Conservation (phyloP, 1,140 invertebrate genomes). For the Conus ventricosus region DNA sequence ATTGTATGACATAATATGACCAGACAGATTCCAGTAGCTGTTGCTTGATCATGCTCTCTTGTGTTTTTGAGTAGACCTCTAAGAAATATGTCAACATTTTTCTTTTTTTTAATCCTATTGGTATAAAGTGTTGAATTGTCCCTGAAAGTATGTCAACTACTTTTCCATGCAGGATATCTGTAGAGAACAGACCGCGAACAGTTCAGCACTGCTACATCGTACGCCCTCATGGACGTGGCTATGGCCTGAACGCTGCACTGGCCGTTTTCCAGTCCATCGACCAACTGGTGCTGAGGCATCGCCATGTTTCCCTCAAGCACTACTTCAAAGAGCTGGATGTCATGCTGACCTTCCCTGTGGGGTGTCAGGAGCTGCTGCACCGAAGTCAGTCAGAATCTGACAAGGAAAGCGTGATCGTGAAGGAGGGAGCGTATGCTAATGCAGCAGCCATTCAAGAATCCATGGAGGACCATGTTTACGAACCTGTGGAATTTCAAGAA, state of each 20-base stretch:
- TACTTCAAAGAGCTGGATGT: slow-evolving; percentile 24
- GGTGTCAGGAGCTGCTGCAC: slow-evolving; percentile 26
- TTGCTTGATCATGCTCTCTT: too few relatives aligned
- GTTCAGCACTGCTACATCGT: slow-evolving; percentile 31
- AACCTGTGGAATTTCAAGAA: background rate
- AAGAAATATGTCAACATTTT: too few relatives aligned
- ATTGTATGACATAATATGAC: too few relatives aligned
- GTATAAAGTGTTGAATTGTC: too few relatives aligned
- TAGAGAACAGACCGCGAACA: background rate
- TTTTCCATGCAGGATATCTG: slow-evolving; percentile 2
- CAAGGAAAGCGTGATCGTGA: background rate
- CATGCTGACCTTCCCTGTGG: slow-evolving; percentile 22
- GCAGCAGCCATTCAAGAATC: background rate
- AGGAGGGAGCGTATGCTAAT: background rate
- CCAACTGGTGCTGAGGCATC: slow-evolving; percentile 29
- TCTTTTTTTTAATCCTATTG: too few relatives aligned
- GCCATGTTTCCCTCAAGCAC: slow-evolving; percentile 22
- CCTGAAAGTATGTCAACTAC: too few relatives aligned
- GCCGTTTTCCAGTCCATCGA: slow-evolving; percentile 31
- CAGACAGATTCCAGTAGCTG: too few relatives aligned
- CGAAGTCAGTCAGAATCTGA: background rate
- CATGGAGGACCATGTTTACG: background rate
- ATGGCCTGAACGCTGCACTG: slow-evolving; percentile 29
- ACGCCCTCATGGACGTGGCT: slow-evolving; percentile 18
- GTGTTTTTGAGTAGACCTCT: too few relatives aligned